A percentile compares a stretch with the other conserved stretches of the same genome.
phyloP scores from a whole-genome alignment of 2,888 invertebrate species.

The Lycia hirtaria region DNA sequence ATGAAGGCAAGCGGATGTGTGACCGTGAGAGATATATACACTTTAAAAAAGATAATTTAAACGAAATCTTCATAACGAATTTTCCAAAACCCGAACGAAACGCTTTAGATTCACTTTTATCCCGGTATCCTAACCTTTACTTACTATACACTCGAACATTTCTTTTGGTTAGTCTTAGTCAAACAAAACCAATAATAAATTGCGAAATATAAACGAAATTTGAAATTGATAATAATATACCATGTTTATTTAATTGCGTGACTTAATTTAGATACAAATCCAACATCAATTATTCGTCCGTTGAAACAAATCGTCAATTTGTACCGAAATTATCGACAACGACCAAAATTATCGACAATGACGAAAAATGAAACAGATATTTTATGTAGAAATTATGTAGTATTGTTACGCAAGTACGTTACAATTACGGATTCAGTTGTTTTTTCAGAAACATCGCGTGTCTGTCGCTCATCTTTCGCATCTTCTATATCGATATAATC shows the following conservation, averaged over 20 bases:
- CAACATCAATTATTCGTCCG: background rate
- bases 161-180: too few relatives aligned
- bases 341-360: background rate
- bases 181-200: background rate
- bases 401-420: slow-evolving; percentile 1
- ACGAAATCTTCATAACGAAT: too few relatives aligned
- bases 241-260: background rate
- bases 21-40: too few relatives aligned
- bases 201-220: background rate
- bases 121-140: too few relatives aligned
- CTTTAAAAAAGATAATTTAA: too few relatives aligned
- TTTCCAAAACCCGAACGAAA: too few relatives aligned
- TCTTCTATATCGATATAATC: background rate
- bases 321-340: background rate
- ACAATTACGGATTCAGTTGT: background rate
- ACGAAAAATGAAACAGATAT: slow-evolving; percentile 1
- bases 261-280: background rate
- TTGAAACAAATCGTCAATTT: background rate
- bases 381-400: background rate
- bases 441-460: slow-evolving; percentile 13
- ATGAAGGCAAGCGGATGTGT: too few relatives aligned
- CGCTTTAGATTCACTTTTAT: too few relatives aligned
- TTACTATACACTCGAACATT: too few relatives aligned
- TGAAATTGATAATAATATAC: background rate
- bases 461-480: background rate